These are phyloP conservation scores for Drosophila equinoxialis DNA, from an alignment of 1,140 invertebrate species.

Conservation along the genomic window DNA sequence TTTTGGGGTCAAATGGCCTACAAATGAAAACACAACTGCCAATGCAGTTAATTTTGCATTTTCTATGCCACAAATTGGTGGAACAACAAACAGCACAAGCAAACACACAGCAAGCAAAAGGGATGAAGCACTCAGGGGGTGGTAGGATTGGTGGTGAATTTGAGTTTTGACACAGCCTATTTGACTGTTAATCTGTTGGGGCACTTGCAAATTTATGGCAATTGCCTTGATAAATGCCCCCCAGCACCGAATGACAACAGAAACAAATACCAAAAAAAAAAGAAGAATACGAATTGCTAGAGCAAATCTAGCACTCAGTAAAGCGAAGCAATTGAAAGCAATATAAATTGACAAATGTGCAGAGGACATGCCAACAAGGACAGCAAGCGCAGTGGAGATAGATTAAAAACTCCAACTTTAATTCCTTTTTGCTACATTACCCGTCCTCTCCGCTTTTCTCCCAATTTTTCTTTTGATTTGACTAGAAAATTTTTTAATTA, in stretches of 20 bases:
- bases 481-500: conserved; percentile 61
- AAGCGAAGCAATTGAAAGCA: conserved; percentile 41
- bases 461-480: conserved; percentile 26
- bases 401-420: conserved; percentile 6
- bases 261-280: background rate
- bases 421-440: background rate
- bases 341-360: conserved; percentile 64
- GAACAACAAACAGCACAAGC: conserved; percentile 12
- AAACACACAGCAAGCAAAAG: background rate
- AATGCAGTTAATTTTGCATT: conserved; percentile 71
- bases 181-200: conserved; percentile 70
- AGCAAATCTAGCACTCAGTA: background rate
- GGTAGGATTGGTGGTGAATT: background rate
- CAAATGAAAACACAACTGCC: conserved; percentile 27
- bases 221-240: conserved; percentile 62
- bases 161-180: conserved; percentile 40
- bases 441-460: background rate
- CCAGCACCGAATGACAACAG: conserved; percentile 8
- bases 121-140: background rate
- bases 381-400: conserved; percentile 24
- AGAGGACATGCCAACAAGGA: conserved; percentile 42
- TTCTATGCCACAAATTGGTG: conserved; percentile 62
- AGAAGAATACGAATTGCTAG: conserved; percentile 23
- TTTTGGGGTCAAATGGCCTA: conserved; percentile 48
- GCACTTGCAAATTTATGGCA: conserved; percentile 70